Base-by-base conservation (phyloP, 1,140 invertebrate genomes). In the Ips typographus region DNA sequence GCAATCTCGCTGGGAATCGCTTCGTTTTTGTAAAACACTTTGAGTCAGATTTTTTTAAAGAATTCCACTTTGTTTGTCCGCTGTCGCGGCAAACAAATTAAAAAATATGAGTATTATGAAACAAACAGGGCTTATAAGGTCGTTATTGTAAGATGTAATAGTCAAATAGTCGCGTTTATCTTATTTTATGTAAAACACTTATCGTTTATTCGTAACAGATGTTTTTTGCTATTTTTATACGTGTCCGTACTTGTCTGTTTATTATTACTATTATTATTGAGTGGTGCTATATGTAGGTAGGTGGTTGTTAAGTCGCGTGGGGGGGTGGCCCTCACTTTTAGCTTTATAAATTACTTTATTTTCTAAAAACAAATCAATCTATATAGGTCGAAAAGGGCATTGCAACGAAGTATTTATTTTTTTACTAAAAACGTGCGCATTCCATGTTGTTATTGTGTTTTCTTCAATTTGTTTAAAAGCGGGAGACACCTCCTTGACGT, bases 1-100 rank as follows among this genome's bases (percentile, higher is more conserved):
- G 72, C 88, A 62, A 82, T 89, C 71, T 88, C 89, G 49, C 83
- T 85, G 53, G 68, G 70, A 38, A 75, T 77, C 47, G 71, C 71
- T 36, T 72, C 69, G 60, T 73, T 73, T 68, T 71, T 77, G 59
- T 74, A 76, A 42, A 43, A 71, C 66, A 71, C 71, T 5, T 51
- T 8, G 36, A 39, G 56, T 40, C 6, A 40, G 44, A 43, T 57
- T 41, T 40, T 59, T 40, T 42, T 52, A 47, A 22, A 39, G 0
- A 7, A 53, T 52, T 49, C 40, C 53, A 52, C 41, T 64, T 53
- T 52, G 61, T 52, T 38, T 61, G 22, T 49, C 47, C 7, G 7
- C 22, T 49, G n/a, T 47, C n/a, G 44, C n/a, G n/a, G n/a, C n/a
- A 5, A 47, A n/a, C 5, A 47, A 47, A 47, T 47, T 47, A 22